Evolutionary conservation across 1,140 invertebrate genomes (phyloP), one percentile per base, ranked within the genome.

Genomic region (Chionoecetes opilio): DNA sequence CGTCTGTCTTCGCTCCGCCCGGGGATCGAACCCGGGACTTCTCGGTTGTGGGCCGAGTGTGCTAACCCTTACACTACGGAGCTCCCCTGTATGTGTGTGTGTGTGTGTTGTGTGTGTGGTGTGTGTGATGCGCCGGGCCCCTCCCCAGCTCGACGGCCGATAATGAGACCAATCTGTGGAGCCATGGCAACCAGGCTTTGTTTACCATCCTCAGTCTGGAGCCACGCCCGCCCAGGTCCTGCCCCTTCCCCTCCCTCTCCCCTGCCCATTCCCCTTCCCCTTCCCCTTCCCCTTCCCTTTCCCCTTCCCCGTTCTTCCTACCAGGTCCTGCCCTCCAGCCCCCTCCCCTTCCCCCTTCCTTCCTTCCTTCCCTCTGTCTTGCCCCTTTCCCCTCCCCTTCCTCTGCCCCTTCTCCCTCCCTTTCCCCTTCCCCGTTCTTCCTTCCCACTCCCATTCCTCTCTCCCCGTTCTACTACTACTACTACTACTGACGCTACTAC

Each of bases 91-190:
- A 14, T 41, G 37, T 84, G 26, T 17, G 82, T 8, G 9, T 17
- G 3, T 84, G 82, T 91, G 37, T n/a, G 5, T 21, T 91, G 89
- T 8, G 37, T 37, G 88, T 41, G 38, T 41, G 37, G 37, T 88
- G 29, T 37, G 29, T 88, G 32, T 37, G 86, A 88, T 88, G 37
- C 41, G 34, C 38, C n/a, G 26, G 38, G 0, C 37, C 41, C 89
- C 89, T 53, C 37, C 26, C 89, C 37, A 11, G n/a, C 37, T 32
- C 34, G 86, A 91, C 53, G 46, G 53, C 89, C 89, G 38, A 91
- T 91, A 91, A 91, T 91, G 89, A 91, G 89, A 35, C 89, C 89
- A 91, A 91, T 91, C 89, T 91, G 89, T 91, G 89, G 53, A 53
- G 89, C 89, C 89, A 91, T 91, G 89, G 89, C 53, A 91, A 91